These are phyloP conservation scores for Peromyscus leucopus DNA, from an alignment of 2,113 vertebrate species.

Conservation along the genomic window DNA sequence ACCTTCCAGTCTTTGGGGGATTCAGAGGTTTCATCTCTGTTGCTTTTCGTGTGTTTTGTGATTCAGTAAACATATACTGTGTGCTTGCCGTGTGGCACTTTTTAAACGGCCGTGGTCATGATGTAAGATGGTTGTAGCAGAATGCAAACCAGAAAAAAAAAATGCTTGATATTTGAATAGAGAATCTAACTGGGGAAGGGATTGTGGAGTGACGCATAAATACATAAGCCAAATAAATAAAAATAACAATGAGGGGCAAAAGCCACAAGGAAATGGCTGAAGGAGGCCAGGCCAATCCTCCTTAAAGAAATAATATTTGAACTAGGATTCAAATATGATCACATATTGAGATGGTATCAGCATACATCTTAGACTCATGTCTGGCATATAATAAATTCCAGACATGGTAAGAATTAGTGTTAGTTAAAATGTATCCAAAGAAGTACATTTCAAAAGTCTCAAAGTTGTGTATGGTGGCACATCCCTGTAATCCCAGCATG, in stretches of 20 bases:
- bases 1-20: not conserved
- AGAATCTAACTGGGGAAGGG: too few species aligned
- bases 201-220: not conserved
- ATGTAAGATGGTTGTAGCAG: not conserved
- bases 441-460: conserved; percentile 10
- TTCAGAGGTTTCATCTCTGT: not conserved
- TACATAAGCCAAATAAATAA: not conserved
- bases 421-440: not conserved
- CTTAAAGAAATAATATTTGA: not conserved
- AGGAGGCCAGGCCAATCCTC: not conserved
- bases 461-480: not conserved
- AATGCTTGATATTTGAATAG: not conserved
- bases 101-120: not conserved
- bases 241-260: not conserved
- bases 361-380: not conserved
- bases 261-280: not conserved
- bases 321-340: not conserved
- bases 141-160: not conserved
- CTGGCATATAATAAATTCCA: not conserved
- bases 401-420: not conserved
- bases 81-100: not conserved
- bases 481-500: not conserved
- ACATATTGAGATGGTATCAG: not conserved
- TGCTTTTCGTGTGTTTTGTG: not conserved
- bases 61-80: not conserved